Percentiles rank a stretch among this genome's conserved stretches.
phyloP scores from a whole-genome alignment of 2,113 vertebrate species.

The Gopherus flavomarginatus region DNA sequence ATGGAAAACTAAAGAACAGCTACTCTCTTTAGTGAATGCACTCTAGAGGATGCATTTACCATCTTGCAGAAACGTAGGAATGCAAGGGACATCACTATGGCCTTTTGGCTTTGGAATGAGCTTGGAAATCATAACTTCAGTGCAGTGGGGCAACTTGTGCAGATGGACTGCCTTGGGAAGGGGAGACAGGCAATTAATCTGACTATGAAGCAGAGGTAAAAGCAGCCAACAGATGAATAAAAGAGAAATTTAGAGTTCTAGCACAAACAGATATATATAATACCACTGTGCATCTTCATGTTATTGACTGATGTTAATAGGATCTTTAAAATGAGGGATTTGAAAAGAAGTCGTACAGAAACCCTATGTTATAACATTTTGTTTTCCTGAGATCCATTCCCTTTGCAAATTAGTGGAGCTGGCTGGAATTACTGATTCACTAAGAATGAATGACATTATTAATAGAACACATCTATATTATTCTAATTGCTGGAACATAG shows the following conservation, averaged over 20 bases:
- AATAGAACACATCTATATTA: background rate
- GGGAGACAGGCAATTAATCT: constrained; percentile 41
- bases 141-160: background rate
- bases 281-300: constrained; percentile 40
- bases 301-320: constrained; percentile 39
- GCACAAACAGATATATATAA: background rate
- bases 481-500: background rate
- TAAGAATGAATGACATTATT: background rate
- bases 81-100: background rate
- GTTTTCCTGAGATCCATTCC: constrained; percentile 45
- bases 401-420: constrained; percentile 17
- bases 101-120: constrained; percentile 11
- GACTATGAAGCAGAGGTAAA: background rate
- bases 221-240: constrained; percentile 42
- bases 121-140: background rate
- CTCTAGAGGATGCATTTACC: background rate
- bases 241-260: background rate
- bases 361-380: constrained; percentile 64
- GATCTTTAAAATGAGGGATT: constrained; percentile 49
- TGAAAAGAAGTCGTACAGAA: constrained; percentile 41
- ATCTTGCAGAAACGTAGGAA: background rate
- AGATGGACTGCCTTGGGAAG: constrained; percentile 22
- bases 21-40: background rate
- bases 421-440: constrained; percentile 5
- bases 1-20: background rate